phyloP scores from a whole-genome alignment of 2,888 invertebrate genomes.

The Eupithecia exiguata region DNA sequence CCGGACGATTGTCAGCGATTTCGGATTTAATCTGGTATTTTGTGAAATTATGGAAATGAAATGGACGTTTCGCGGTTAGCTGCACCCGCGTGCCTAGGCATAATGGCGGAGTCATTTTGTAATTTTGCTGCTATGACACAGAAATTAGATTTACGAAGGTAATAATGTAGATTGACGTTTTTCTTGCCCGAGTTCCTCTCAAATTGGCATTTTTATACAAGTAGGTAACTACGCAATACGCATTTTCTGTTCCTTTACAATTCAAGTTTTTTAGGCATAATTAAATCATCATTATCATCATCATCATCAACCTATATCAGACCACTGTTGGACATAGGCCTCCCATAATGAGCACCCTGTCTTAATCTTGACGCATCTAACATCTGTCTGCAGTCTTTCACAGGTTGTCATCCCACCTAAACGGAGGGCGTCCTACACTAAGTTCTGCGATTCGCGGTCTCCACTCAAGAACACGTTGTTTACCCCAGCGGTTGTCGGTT shows the following conservation, averaged over 20 bases:
- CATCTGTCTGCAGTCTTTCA: no score
- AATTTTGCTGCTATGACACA: slow-evolving; percentile 68
- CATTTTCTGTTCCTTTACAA: neutral
- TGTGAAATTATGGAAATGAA: slow-evolving; percentile 81
- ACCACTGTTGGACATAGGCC: no score
- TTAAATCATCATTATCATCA: no score
- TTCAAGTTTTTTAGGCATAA: no score
- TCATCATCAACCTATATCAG: no score
- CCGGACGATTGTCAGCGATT: slow-evolving; percentile 74
- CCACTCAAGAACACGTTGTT: no score
- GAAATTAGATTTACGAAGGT: slow-evolving; percentile 54
- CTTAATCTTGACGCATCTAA: no score
- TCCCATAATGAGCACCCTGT: no score
- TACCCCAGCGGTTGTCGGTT: no score
- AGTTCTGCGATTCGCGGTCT: no score
- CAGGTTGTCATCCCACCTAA: no score
- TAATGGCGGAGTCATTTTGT: slow-evolving; percentile 61
- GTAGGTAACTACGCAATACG: neutral
- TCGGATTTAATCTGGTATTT: slow-evolving; percentile 79
- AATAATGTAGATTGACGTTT: slow-evolving; percentile 1
- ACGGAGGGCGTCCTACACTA: no score
- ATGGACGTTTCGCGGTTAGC: slow-evolving; percentile 81
- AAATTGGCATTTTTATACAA: neutral
- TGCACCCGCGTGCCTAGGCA: slow-evolving; percentile 61
- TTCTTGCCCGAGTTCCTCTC: slow-evolving; percentile 4